phyloP scores from a whole-genome alignment of 2,113 vertebrate genomes.

The Chionis minor region DNA sequence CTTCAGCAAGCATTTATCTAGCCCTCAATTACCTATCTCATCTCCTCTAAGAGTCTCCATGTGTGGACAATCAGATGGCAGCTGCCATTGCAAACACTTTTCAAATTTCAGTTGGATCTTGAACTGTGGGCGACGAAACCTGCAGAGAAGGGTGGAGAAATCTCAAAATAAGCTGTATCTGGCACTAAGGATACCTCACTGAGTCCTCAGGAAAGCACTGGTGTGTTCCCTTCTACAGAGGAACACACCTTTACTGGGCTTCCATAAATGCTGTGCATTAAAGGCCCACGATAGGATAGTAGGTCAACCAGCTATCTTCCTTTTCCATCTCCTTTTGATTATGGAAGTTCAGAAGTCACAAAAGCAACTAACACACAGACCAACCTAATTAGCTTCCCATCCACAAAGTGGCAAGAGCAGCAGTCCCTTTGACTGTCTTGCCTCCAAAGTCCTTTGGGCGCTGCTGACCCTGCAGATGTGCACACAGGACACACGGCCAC shows the following conservation, averaged over 20 bases:
- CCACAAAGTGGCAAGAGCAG: background rate
- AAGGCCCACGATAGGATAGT: background rate
- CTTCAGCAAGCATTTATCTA: background rate
- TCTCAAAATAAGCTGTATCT: background rate
- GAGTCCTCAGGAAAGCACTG: background rate
- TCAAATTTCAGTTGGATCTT: background rate
- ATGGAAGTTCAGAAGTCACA: background rate
- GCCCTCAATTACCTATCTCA: background rate
- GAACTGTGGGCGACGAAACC: background rate
- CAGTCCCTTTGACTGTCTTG: background rate
- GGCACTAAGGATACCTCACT: background rate
- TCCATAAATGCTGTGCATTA: background rate
- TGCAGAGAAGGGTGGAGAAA: background rate
- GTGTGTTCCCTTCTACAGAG: background rate
- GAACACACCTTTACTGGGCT: background rate
- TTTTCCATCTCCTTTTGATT: background rate
- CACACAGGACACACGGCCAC: rapidly evolving
- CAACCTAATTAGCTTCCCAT: background rate
- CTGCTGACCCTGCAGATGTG: background rate
- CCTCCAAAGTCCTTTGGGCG: background rate
- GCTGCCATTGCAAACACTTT: background rate
- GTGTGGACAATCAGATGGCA: background rate
- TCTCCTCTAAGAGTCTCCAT: background rate
- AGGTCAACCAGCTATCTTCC: background rate
- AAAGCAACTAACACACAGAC: background rate